phyloP scores from a whole-genome alignment of 1,140 invertebrate genomes.

The Bilobella aurantiaca region DNA sequence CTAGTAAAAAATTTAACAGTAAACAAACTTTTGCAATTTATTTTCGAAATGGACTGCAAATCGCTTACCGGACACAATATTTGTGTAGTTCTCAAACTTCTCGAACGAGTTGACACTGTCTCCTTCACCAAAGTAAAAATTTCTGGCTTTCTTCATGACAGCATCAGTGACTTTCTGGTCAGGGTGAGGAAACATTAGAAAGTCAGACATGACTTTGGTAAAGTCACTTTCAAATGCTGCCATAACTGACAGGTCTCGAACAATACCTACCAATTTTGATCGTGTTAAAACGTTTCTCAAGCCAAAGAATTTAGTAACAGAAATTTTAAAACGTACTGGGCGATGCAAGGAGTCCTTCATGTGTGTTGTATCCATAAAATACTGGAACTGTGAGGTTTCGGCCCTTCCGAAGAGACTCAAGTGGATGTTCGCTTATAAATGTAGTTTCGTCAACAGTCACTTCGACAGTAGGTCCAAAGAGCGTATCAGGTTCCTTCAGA shows the following conservation, averaged over 20 bases:
- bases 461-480: constrained; percentile 21
- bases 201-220: not conserved
- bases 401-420: constrained; percentile 4
- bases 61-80: constrained; percentile 6
- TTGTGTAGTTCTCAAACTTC: constrained; percentile 14
- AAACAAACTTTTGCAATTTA: too few species aligned
- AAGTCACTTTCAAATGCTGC: constrained; percentile 14
- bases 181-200: not conserved
- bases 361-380: constrained; percentile 13
- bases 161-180: not conserved
- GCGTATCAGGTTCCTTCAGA: constrained; percentile 2
- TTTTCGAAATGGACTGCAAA: not conserved
- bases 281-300: not conserved
- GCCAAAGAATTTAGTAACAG: not conserved
- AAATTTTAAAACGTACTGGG: constrained; percentile 3
- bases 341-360: constrained; percentile 17
- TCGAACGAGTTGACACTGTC: not conserved
- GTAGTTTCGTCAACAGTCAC: not conserved
- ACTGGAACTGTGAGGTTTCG: constrained; percentile 11
- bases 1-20: constrained; percentile 1
- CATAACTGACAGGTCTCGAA: constrained; percentile 4
- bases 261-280: too few species aligned
- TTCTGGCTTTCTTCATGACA: not conserved
- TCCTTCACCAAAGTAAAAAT: not conserved
- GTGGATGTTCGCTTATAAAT: constrained; percentile 21